A percentile compares a stretch with the other conserved stretches of the same genome.
phyloP scores from a whole-genome alignment of 2,113 vertebrate species.

The Sterrhoptilus dennistouni region DNA sequence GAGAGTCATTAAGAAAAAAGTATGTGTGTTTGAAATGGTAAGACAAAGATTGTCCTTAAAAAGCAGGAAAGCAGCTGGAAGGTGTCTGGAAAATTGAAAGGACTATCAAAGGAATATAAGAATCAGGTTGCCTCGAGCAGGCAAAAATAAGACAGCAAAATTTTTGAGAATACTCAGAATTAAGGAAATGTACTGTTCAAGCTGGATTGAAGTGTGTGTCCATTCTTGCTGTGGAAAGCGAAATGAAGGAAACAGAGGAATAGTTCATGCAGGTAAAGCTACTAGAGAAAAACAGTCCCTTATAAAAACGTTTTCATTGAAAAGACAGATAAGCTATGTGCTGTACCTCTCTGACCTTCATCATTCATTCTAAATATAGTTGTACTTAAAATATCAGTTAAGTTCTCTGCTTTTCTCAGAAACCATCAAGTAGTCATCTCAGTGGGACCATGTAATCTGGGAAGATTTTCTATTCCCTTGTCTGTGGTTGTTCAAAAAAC shows the following conservation, averaged over 20 bases:
- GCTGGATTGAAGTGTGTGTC: not conserved
- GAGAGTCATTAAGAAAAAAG: not conserved
- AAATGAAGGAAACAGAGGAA: not conserved
- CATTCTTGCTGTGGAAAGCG: not conserved
- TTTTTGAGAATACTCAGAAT: not conserved
- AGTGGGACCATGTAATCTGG: not conserved
- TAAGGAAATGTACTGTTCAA: not conserved
- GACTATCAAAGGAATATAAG: not conserved
- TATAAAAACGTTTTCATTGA: not conserved
- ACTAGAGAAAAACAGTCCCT: not conserved
- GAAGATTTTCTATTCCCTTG: not conserved
- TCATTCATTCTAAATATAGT: not conserved
- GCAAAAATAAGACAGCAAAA: not conserved
- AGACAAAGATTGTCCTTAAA: not conserved
- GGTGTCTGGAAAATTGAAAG: not conserved
- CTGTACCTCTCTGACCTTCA: not conserved
- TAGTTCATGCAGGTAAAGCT: not conserved
- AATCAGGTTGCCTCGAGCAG: not conserved
- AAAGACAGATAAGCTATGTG: not conserved
- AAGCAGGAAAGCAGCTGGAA: not conserved
- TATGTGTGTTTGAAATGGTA: not conserved
- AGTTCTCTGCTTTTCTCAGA: not conserved
- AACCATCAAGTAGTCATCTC: not conserved
- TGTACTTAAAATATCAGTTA: not conserved
- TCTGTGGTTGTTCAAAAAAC: not conserved